A percentile compares a stretch with the other conserved stretches of the same genome.
phyloP scores from a whole-genome alignment of 2,113 vertebrate genomes.

The Lynx canadensis region DNA sequence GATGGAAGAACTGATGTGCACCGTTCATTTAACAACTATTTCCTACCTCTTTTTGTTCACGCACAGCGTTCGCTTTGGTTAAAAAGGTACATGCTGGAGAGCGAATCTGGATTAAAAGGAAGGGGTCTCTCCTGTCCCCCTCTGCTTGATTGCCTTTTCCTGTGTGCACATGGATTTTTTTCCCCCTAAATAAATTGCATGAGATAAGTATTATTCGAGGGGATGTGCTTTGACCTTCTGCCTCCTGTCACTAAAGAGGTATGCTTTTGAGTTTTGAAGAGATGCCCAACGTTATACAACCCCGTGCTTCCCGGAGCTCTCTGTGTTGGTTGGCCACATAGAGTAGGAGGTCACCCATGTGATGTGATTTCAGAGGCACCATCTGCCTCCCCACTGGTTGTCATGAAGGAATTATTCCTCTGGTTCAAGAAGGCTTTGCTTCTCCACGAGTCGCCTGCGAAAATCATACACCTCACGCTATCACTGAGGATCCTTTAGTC shows the following conservation, averaged over 20 bases:
- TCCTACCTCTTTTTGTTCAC: background rate
- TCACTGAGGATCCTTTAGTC: fast-evolving
- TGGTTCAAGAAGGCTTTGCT: background rate
- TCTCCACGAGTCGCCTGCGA: background rate
- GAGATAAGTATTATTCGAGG: background rate
- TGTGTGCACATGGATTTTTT: background rate
- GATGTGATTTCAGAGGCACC: constrained; percentile 11
- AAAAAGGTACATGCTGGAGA: background rate
- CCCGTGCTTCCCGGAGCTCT: fast-evolving
- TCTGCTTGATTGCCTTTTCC: background rate
- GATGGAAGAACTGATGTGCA: fast-evolving
- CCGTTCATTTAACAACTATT: background rate
- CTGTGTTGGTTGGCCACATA: background rate
- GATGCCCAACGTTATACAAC: background rate
- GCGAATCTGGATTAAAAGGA: background rate
- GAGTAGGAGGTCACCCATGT: constrained; percentile 13
- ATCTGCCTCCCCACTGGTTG: background rate
- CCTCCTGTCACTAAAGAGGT: background rate
- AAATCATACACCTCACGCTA: fast-evolving
- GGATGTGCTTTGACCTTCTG: background rate
- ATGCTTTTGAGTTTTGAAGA: background rate
- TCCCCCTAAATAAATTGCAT: background rate
- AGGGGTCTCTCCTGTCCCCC: fast-evolving
- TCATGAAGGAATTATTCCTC: background rate
- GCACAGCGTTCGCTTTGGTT: background rate